Evolutionary conservation across 2,888 invertebrate genomes (phyloP), one percentile per base, ranked within the genome.

Genomic region (Byasa hedistus): DNA sequence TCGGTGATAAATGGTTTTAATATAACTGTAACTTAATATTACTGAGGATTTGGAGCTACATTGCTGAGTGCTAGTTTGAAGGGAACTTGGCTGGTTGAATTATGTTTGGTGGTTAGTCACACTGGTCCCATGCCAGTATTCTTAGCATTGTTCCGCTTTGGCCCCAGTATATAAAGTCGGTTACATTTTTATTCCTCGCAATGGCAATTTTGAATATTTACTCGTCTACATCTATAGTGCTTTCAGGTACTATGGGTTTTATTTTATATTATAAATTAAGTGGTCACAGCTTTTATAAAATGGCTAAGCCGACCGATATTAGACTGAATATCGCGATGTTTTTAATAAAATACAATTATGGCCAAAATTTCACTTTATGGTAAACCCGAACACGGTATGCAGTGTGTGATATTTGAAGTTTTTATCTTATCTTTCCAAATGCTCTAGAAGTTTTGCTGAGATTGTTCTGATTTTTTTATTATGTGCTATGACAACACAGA

Each of bases 121-220:
- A 48, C 73, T 77, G 79, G 77, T 76, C 79, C 76, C 77, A 65
- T 44, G 76, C 72, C 69, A 63, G 70, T 66, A 69, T 66, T 73
- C 71, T 75, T 71, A 70, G 68, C 71, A 66, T 61, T 68, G 65
- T 69, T 71, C 71, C 65, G 68, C 71, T 69, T 71, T 54, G 69
- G 68, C 65, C 61, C 69, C 65, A 32, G 10, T 32, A 64, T 65
- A 64, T 64, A 57, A 59, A 64, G 66, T 70, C 56, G 63, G 66
- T 68, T 68, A 60, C 64, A 32, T 32, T 32, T 68, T 69, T 65
- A 73, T 70, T 82, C 84, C 85, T 87, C 84, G 85, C 86, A 82
- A 73, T 75, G 77, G 77, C 79, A 77, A 78, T 77, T 77, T 76
- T 83, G 82, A 86, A 76, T 86, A 82, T 86, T 83, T 84, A 86